These are phyloP conservation scores for Parasteatoda lunata DNA, from an alignment of 2,888 invertebrate species.

Conservation along the genomic window DNA sequence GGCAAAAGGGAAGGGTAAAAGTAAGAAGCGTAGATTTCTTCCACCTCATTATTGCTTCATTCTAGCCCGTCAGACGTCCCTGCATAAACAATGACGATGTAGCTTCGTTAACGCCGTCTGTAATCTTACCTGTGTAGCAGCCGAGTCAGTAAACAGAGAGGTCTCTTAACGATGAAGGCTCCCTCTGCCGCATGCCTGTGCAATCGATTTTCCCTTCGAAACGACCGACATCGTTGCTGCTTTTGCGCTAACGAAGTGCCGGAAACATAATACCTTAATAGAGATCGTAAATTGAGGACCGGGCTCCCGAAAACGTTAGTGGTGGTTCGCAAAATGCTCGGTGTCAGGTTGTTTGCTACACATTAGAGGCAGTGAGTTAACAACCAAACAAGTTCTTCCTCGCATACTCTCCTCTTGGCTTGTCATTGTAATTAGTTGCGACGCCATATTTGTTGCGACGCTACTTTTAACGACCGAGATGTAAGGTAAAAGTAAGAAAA, in stretches of 20 bases:
- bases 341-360: slow-evolving; percentile 67
- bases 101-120: slow-evolving; percentile 63
- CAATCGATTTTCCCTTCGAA: slow-evolving; percentile 38
- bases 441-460: slow-evolving; percentile 60
- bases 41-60: slow-evolving; percentile 48
- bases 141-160: slow-evolving; percentile 67
- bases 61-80: background rate
- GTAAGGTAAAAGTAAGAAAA: slow-evolving; percentile 8
- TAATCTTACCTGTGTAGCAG: slow-evolving; percentile 62
- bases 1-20: slow-evolving; percentile 33
- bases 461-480: slow-evolving; percentile 32
- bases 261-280: slow-evolving; percentile 67
- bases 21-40: background rate
- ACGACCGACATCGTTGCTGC: slow-evolving; percentile 9
- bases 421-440: slow-evolving; percentile 50
- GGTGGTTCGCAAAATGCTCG: slow-evolving; percentile 58
- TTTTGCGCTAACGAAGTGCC: slow-evolving; percentile 60
- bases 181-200: background rate
- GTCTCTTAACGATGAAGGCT: slow-evolving; percentile 48
- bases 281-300: slow-evolving; percentile 67
- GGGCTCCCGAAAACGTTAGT: slow-evolving; percentile 39
- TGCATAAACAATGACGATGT: slow-evolving; percentile 61
- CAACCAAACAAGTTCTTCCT: slow-evolving; percentile 55
- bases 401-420: background rate
- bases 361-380: slow-evolving; percentile 58